Evolutionary conservation across 1,140 invertebrate genomes (phyloP).

Genomic region (Philopotamus ludificatus): DNA sequence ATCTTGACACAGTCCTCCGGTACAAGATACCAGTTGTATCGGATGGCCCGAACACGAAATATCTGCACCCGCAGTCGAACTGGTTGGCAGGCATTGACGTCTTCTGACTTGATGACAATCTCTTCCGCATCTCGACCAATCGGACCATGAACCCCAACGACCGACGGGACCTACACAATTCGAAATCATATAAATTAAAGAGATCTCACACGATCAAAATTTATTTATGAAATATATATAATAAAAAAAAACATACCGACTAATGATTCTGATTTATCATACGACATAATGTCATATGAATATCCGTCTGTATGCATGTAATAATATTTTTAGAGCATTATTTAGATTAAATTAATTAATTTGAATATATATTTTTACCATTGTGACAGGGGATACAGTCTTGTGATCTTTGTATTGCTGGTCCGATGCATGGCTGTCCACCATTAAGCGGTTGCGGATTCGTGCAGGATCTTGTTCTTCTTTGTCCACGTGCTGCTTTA

Average conservation of each 20-base stretch:
- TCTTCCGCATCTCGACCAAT: slow-evolving; percentile 82
- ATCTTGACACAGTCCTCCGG: slow-evolving; percentile 33
- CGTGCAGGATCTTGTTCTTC: slow-evolving; percentile 79
- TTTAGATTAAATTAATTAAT: not conserved
- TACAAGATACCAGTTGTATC: slow-evolving; percentile 50
- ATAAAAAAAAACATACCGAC: slow-evolving; percentile 25
- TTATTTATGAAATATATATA: not conserved
- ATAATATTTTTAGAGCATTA: not conserved
- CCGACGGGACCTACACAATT: slow-evolving; percentile 46
- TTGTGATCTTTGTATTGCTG: slow-evolving; percentile 73
- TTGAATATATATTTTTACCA: slow-evolving; percentile 42
- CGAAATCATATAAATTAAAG: not conserved
- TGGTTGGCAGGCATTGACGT: slow-evolving; percentile 71
- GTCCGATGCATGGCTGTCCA: slow-evolving; percentile 76
- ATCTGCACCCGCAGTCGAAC: slow-evolving; percentile 46
- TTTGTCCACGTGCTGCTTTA: slow-evolving; percentile 63
- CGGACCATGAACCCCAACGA: slow-evolving; percentile 83
- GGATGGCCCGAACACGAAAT: slow-evolving; percentile 48
- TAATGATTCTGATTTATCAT: slow-evolving; percentile 37
- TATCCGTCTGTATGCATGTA: slow-evolving; percentile 30
- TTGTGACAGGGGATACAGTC: slow-evolving; percentile 78
- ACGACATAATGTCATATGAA: slow-evolving; percentile 25
- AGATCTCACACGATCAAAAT: not conserved
- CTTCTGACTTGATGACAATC: slow-evolving; percentile 80
- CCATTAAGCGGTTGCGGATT: slow-evolving; percentile 86